Percentiles rank a stretch among this genome's conserved stretches.
Evolutionary conservation across 2,888 invertebrate genomes (phyloP).

Genomic region (Stenotaenia linearis): DNA sequence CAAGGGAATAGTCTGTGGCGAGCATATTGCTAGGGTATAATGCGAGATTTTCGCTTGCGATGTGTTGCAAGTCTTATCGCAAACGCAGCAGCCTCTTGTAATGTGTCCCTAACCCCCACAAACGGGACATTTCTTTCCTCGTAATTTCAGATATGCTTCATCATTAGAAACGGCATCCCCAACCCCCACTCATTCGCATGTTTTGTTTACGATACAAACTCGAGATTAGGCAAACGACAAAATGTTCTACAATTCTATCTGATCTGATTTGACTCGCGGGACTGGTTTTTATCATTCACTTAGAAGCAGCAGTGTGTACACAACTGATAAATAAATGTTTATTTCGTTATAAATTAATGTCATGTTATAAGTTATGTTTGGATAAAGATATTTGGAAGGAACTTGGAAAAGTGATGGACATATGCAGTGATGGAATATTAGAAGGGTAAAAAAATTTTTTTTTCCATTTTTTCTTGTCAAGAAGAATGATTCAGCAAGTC

Average conservation of each 20-base stretch:
- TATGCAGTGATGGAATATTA: background rate
- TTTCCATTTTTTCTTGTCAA: background rate
- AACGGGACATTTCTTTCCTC: background rate
- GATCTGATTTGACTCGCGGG: background rate
- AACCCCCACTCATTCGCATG: too few species aligned
- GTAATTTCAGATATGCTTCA: background rate
- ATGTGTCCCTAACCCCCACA: conserved; percentile 7
- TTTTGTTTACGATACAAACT: background rate
- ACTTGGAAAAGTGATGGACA: background rate
- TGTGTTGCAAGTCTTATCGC: conserved; percentile 7
- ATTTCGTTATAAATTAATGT: background rate
- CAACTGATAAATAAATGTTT: background rate
- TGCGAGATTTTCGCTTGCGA: conserved; percentile 9
- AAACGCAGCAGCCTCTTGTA: conserved; percentile 9
- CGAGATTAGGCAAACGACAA: background rate
- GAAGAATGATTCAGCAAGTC: background rate
- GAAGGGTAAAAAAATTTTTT: background rate
- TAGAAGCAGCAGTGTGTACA: background rate
- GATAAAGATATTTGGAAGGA: background rate
- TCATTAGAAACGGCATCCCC: background rate
- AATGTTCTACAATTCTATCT: background rate
- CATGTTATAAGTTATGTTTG: background rate
- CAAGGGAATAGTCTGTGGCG: conserved; percentile 9
- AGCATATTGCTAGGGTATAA: background rate
- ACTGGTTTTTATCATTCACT: background rate